Base-by-base conservation (phyloP, 2,113 vertebrate genomes). In the Mugil cephalus region DNA sequence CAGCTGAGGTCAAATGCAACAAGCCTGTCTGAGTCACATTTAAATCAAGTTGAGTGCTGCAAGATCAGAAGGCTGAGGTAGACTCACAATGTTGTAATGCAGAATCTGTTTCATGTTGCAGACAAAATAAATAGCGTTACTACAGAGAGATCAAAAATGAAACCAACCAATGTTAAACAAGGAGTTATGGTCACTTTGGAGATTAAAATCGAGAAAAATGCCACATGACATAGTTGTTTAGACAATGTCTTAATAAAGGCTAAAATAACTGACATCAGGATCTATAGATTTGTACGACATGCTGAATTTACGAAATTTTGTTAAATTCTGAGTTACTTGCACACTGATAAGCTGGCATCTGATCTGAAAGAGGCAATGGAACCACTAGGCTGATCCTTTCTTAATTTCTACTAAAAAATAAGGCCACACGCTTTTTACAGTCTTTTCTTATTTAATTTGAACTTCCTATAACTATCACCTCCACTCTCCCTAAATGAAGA, bases 1-100 rank as follows among this genome's bases (percentile, higher is more conserved):
- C 84, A 53, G 66, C 39, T 59, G 43, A 85, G 82, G 79, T 64
- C 38, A 51, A 64, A 35, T 19, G 65, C 55, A 60, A 12, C 51
- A 6, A 52, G 52, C 12, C 51, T 15, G 71, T 65, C 64, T 72
- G 73, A 79, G 67, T 54, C 70, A 21, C 52, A 52, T 58, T 71
- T 61, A 52, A 67, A 88, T 68, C 30, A 36, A 50, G 35, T 60
- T 30, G 60, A 45, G 38, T 39, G 36, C 48, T 21, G 46, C 15
- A 51, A 48, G 52, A 60, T 45, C 30, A 21, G 48, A 3, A 9
- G 63, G 48, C 45, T 4, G 52, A 76, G 59, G 55, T 46, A 58
- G 34, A 54, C 36, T 63, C 55, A 8, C 8, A 8, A 3, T 67
- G 38, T 21, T 34, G 53, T 13, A 50, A 59, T n/a, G 38, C 39